phyloP scores from a whole-genome alignment of 2,797 vertebrate species.

The Kryptolebias ocellatus region DNA sequence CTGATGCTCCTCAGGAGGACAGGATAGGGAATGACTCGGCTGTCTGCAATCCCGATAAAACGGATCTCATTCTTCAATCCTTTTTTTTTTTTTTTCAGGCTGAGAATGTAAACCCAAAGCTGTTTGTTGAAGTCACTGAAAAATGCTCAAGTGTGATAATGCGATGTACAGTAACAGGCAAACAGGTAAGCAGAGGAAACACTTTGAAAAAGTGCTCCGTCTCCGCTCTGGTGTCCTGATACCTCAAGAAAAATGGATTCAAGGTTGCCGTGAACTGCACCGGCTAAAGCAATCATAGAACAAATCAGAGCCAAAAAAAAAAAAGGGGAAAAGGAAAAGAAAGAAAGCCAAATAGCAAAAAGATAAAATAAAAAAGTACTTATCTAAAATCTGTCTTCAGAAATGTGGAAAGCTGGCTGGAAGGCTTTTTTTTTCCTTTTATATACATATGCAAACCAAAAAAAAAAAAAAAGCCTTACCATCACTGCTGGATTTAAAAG shows the following conservation, averaged over 20 bases:
- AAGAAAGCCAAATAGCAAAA: not conserved
- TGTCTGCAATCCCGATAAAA: slow-evolving; percentile 22
- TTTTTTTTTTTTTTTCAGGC: slow-evolving; percentile 26
- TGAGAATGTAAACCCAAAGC: slow-evolving; percentile 1
- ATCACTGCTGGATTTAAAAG: slow-evolving; percentile 6
- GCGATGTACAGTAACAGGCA: slow-evolving; percentile 29
- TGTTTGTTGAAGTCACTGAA: slow-evolving; percentile 20
- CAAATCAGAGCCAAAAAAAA: slow-evolving; percentile 23
- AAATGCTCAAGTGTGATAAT: slow-evolving; percentile 32
- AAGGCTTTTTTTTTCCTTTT: slow-evolving; percentile 28
- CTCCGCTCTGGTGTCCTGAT: slow-evolving; percentile 24
- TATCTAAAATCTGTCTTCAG: slow-evolving; percentile 15
- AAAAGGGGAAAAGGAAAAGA: slow-evolving; percentile 22
- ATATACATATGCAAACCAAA: slow-evolving; percentile 23
- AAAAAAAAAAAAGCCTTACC: slow-evolving; percentile 6
- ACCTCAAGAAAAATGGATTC: slow-evolving; percentile 54
- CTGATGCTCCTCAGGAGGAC: slow-evolving; percentile 15
- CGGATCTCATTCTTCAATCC: slow-evolving; percentile 3
- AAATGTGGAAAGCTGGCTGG: slow-evolving; percentile 17
- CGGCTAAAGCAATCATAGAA: slow-evolving; percentile 46
- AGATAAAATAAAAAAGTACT: not conserved
- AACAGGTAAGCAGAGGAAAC: slow-evolving; percentile 24
- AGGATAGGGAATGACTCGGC: slow-evolving; percentile 2
- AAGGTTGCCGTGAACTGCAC: slow-evolving; percentile 13
- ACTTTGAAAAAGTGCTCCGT: slow-evolving; percentile 33